Evolutionary conservation across 1,140 invertebrate genomes (phyloP).

Genomic region (Vanessa atalanta): DNA sequence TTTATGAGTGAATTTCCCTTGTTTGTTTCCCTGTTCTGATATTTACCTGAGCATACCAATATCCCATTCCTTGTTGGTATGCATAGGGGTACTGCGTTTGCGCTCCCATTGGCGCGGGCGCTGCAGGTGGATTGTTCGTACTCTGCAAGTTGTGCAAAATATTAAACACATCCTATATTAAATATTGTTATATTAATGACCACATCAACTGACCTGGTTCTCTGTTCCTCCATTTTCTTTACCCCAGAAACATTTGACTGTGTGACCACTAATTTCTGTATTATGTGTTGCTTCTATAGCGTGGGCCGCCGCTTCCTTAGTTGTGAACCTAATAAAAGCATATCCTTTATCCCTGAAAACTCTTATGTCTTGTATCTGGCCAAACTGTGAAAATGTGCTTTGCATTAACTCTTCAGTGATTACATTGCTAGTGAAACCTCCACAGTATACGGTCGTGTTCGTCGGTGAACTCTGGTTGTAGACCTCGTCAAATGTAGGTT

Average conservation of each 20-base stretch:
- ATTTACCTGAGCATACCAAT: conserved; percentile 78
- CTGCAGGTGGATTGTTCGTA: conserved; percentile 64
- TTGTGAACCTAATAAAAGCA: conserved; percentile 99
- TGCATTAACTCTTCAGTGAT: conserved; percentile 97
- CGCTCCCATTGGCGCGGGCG: conserved; percentile 66
- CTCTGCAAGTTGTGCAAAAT: conserved; percentile 54
- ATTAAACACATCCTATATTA: background rate
- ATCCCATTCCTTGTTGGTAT: conserved; percentile 76
- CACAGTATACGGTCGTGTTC: conserved; percentile 99
- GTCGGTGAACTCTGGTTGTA: conserved; percentile 98
- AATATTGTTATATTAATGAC: background rate
- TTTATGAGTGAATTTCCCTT: background rate
- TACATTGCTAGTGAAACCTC: conserved; percentile 95
- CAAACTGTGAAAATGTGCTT: conserved; percentile 96
- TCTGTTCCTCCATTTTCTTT: conserved; percentile 87
- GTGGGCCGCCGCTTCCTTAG: conserved; percentile 97
- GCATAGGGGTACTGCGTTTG: conserved; percentile 75
- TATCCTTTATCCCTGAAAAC: conserved; percentile 99
- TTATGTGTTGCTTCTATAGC: conserved; percentile 99
- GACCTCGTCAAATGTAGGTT: conserved; percentile 87
- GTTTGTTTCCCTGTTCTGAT: conserved; percentile 19
- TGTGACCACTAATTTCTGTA: conserved; percentile 96
- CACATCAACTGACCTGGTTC: conserved; percentile 56
- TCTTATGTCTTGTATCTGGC: conserved; percentile 97
- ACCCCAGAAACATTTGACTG: conserved; percentile 99